phyloP scores from a whole-genome alignment of 2,113 vertebrate genomes.

The Ramphastos sulfuratus region DNA sequence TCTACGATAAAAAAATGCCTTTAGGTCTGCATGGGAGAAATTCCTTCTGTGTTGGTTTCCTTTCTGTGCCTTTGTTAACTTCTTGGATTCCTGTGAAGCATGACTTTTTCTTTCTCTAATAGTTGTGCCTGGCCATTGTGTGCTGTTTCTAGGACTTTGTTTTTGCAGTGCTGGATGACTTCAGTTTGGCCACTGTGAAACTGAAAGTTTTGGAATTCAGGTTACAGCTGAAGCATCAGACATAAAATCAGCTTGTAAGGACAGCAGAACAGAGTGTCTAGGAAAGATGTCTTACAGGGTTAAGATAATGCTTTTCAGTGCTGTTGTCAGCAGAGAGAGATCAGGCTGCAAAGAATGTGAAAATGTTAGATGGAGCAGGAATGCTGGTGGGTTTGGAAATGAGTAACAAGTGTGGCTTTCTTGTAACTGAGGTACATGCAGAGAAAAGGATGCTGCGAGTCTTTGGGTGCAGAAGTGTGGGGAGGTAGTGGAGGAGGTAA shows the following conservation, averaged over 20 bases:
- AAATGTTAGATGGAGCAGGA: background rate
- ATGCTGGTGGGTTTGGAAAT: background rate
- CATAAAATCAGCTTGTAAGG: background rate
- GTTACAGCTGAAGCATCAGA: background rate
- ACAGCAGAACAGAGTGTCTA: background rate
- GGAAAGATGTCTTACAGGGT: background rate
- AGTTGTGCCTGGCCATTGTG: background rate
- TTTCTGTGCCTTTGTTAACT: background rate
- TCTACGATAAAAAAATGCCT: background rate
- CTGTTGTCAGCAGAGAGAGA: background rate
- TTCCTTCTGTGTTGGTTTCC: background rate
- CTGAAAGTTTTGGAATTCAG: background rate
- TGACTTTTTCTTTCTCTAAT: background rate
- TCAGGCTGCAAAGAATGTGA: background rate
- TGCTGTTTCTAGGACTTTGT: background rate
- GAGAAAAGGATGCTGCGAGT: background rate
- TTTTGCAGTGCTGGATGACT: background rate
- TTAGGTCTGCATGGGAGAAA: background rate
- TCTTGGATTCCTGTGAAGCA: background rate
- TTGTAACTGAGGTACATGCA: background rate
- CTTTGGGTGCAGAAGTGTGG: background rate
- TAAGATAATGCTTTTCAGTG: slow-evolving; percentile 7
- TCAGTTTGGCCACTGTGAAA: background rate
- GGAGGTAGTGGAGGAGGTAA: background rate
- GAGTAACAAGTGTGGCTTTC: background rate